phyloP scores from a whole-genome alignment of 2,113 vertebrate species.

The Parus major region DNA sequence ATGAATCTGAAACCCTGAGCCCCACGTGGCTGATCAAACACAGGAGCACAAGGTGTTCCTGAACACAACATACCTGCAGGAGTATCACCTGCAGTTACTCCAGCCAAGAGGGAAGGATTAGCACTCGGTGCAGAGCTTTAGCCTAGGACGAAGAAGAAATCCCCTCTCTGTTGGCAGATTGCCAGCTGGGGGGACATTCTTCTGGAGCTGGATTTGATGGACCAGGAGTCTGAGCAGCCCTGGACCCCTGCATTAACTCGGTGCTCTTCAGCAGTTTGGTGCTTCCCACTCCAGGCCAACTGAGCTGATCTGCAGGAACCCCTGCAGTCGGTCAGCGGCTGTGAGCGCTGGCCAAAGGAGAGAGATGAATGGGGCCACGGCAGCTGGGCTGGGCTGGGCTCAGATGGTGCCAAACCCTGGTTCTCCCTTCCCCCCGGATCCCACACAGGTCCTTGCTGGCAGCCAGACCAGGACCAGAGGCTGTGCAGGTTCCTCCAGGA shows the following conservation, averaged over 20 bases:
- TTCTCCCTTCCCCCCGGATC: not conserved
- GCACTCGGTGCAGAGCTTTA: not conserved
- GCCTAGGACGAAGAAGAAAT: not conserved
- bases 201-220: not conserved
- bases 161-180: not conserved
- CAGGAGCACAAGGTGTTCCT: not conserved
- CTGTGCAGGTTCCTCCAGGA: not conserved
- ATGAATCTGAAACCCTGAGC: rapidly evolving
- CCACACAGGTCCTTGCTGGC: not conserved
- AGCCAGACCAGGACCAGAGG: not conserved
- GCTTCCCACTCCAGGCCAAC: not conserved
- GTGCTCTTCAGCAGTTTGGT: not conserved
- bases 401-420: not conserved
- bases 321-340: not conserved
- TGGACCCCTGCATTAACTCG: not conserved
- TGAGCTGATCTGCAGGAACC: not conserved
- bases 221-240: not conserved
- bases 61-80: not conserved
- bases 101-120: not conserved
- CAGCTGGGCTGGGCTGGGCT: not conserved
- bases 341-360: not conserved
- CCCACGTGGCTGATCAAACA: not conserved
- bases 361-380: rapidly evolving
- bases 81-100: not conserved
- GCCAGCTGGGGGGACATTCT: not conserved